Evolutionary conservation across 1,140 invertebrate genomes (phyloP).

Genomic region (Pygmarrhopalites habei): DNA sequence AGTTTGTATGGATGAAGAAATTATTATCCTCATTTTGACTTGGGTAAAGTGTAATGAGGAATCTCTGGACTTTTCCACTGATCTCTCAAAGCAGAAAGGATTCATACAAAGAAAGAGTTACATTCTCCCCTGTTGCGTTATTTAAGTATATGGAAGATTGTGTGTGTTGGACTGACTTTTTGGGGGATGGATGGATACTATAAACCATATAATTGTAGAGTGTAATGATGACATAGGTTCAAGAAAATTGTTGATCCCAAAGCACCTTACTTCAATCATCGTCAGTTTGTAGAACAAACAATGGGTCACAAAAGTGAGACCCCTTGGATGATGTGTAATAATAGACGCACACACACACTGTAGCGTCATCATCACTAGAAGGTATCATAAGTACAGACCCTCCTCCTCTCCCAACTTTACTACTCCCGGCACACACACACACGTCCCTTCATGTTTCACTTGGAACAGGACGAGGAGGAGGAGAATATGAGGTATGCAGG

Average conservation of each 20-base stretch:
- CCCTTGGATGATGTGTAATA: not conserved
- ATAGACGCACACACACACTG: not conserved
- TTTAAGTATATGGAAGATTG: too few species aligned
- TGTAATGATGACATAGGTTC: not conserved
- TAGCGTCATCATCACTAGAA: not conserved
- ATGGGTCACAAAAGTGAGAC: not conserved
- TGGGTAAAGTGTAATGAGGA: too few species aligned
- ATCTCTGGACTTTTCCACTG: too few species aligned
- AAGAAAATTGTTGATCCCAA: not conserved
- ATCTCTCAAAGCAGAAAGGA: too few species aligned
- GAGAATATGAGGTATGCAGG: not conserved
- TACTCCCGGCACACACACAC: not conserved
- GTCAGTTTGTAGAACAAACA: not conserved
- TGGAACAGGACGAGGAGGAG: not conserved
- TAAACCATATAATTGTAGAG: not conserved
- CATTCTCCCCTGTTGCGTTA: too few species aligned
- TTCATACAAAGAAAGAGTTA: too few species aligned
- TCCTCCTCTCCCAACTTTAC: not conserved
- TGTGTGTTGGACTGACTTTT: too few species aligned
- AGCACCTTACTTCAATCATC: not conserved
- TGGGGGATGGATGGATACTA: too few species aligned
- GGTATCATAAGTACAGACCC: not conserved
- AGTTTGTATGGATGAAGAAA: too few species aligned
- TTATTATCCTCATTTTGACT: too few species aligned
- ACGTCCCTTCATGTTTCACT: not conserved